Evolutionary conservation across 2,113 vertebrate species (phyloP), one percentile per base, ranked within the genome.

Genomic region (Phocoena sinus): DNA sequence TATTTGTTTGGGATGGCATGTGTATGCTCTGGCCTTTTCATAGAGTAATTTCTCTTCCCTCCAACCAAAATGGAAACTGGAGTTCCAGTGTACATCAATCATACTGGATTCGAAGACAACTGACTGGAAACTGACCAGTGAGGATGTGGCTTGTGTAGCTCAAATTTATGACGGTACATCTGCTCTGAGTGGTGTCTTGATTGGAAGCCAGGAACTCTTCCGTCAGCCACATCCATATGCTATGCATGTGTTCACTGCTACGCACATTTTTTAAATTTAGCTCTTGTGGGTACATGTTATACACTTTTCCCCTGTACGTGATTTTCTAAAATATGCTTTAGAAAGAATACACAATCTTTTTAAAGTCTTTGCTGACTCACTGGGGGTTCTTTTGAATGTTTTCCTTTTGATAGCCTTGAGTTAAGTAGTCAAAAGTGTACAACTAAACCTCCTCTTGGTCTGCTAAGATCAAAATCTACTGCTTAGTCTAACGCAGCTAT

Each of bases 241-340:
- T 98, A 90, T 96, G 98, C 98, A 97, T 98, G 98, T 98, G 98
- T 98, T 98, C 98, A 97, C 96, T 98, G 97, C 98, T 98, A 98
- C 98, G 98, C 98, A 99, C 97, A 97, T 98, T 97, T 98, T 98
- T 98, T 98, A 99, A 98, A 98, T 98, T 98, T 99, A 99, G 98
- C 97, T 97, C 97, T 98, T 98, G 98, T 99, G 98, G 98, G 98
- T 98, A 98, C 98, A 81, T 98, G 97, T 97, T 98, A 98, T 98
- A 98, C 98, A 97, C 97, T 98, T 98, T 98, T 56, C 95, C 95
- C 96, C 71, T 98, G 95, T 97, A 98, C 97, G 92, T 97, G 97
- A 95, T 98, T 97, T 97, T 96, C 92, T 4, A 60, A 97, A 97
- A 94, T 92, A 89, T 97, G 92, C 98, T 96, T 98, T 80, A 96